Evolutionary conservation across 2,888 invertebrate species (phyloP).

Genomic region (Acleris laterana): DNA sequence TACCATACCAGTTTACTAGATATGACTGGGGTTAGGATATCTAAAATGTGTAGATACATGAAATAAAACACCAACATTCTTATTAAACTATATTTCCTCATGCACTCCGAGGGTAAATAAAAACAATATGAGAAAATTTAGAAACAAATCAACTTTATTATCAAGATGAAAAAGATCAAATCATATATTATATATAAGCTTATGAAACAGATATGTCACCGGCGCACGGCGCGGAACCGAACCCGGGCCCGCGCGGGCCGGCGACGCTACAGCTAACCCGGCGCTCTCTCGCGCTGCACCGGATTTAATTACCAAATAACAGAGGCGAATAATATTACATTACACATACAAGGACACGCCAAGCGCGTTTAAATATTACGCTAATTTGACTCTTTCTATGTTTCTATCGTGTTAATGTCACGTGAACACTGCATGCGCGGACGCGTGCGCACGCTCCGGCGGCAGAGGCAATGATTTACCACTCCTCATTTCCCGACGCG

Average conservation of each 20-base stretch:
- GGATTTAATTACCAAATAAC: slow-evolving; percentile 2
- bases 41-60: background rate
- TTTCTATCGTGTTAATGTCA: background rate
- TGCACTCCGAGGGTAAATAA: slow-evolving; percentile 25
- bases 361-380: background rate
- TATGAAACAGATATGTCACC: slow-evolving; percentile 71
- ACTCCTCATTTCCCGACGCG: background rate
- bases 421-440: background rate
- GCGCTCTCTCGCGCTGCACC: slow-evolving; percentile 16
- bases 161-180: slow-evolving; percentile 84
- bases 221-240: slow-evolving; percentile 16
- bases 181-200: slow-evolving; percentile 77
- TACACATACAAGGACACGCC: background rate
- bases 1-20: too few relatives aligned
- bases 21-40: too few relatives aligned
- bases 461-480: background rate
- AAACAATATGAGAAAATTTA: slow-evolving; percentile 69
- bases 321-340: slow-evolving; percentile 3
- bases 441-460: background rate
- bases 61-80: slow-evolving; percentile 29
- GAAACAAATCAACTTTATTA: slow-evolving; percentile 85
- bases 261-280: slow-evolving; percentile 18
- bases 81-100: slow-evolving; percentile 37
- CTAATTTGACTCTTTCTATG: background rate
- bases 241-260: background rate